Base-by-base conservation (phyloP, 2,888 invertebrate species). In the Sphinx pinastri region DNA sequence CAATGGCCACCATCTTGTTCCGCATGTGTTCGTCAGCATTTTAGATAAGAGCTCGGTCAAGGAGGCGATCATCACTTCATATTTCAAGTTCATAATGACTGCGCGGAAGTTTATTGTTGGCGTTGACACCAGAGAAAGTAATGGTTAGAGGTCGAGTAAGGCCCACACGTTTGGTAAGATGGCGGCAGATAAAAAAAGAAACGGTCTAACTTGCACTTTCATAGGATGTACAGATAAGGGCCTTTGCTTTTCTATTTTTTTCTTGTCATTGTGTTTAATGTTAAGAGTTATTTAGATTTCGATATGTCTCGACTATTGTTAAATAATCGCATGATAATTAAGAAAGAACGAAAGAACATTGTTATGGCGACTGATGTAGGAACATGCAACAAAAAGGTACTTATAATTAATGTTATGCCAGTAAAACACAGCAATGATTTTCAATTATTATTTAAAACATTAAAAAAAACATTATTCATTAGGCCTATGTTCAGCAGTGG, bases 41-140 rank as follows among this genome's bases (percentile, higher is more conserved):
- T 80, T 47, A 49, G 49, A 76, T 75, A 76, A 75, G 73, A 77
- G 72, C 38, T 58, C 72, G 83, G 84, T 81, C 84, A 88, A 86
- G 87, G 86, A 87, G 73, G 70, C 71, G 73, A 77, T 74, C 76
- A 72, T 77, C 73, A 72, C 73, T 76, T 71, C 68, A 71, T 70
- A 73, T 81, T 80, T 84, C 84, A 88, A 88, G 88, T 85, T 86
- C 79, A 81, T 74, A 79, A 82, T 92, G 92, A 90, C 84, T 77
- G 74, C 69, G 86, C 89, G 84, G 81, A 87, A 83, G 73, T 80
- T 76, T 77, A 81, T 87, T 87, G 84, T 88, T 80, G 75, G 84
- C 72, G 79, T 77, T 76, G 72, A 76, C 71, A 75, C 68, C 81
- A 86, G 91, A 79, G 92, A 92, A 92, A 92, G 92, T 85, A 68